Percentiles rank a stretch among this genome's conserved stretches.
These are phyloP conservation scores for Desmophyllum pertusum DNA, from an alignment of 92 coral and sea anemone species.

Conservation along the genomic window DNA sequence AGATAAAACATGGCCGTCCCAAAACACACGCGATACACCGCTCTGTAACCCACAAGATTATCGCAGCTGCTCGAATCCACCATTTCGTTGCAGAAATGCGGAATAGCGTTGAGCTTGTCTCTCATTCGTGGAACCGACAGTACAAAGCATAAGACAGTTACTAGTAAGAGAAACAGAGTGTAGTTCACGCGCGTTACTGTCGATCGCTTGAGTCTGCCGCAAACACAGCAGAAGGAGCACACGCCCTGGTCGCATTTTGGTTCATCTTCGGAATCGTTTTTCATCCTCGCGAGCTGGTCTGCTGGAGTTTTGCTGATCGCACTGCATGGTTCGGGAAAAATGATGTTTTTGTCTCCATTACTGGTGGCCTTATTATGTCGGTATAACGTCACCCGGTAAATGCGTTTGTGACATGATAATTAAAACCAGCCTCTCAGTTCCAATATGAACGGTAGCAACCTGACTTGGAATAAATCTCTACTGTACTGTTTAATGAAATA, in stretches of 20 bases:
- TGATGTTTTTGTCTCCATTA: neutral
- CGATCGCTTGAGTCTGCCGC: conserved; percentile 25
- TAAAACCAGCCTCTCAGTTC: neutral
- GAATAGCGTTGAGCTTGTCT: conserved; percentile 44
- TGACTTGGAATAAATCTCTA: neutral
- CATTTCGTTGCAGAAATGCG: conserved; percentile 61
- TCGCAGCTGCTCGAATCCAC: conserved; percentile 54
- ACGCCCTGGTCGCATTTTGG: neutral
- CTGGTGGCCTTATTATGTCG: conserved; percentile 30
- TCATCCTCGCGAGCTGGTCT: conserved; percentile 6
- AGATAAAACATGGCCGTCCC: conserved; percentile 70
- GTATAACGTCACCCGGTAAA: conserved; percentile 32
- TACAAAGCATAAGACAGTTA: conserved; percentile 56
- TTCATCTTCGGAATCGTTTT: conserved; percentile 5
- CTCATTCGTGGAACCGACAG: conserved; percentile 49
- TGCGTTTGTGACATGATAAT: conserved; percentile 9
- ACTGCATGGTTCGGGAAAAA: neutral
- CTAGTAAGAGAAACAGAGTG: conserved; percentile 48
- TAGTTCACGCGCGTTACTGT: conserved; percentile 56
- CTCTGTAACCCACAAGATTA: conserved; percentile 72
- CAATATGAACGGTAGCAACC: neutral
- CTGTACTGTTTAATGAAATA: neutral
- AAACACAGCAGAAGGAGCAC: conserved; percentile 16
- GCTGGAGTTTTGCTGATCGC: conserved; percentile 3
- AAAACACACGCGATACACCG: conserved; percentile 79